phyloP scores from a whole-genome alignment of 2,113 vertebrate species.

The Edolisoma coerulescens region DNA sequence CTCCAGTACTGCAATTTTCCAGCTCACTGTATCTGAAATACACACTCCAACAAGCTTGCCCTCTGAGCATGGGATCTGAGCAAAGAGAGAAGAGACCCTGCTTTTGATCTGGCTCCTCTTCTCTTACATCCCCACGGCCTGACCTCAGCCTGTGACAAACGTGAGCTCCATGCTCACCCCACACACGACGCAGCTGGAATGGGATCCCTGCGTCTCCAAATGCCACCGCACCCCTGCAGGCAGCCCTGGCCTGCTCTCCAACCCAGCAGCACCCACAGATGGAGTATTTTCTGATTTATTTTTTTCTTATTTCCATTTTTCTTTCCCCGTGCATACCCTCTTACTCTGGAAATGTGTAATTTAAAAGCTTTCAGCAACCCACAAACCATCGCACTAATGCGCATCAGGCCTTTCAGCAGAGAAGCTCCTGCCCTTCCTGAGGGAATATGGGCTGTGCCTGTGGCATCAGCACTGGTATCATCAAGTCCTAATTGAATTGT shows the following conservation, averaged over 20 bases:
- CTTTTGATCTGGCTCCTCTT: not conserved
- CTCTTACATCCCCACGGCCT: not conserved
- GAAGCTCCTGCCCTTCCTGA: constrained; percentile 32
- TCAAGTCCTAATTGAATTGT: not conserved
- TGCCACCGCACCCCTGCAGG: fast-evolving
- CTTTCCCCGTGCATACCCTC: not conserved
- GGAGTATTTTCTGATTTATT: not conserved
- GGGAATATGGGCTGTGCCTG: not conserved
- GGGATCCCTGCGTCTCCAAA: not conserved
- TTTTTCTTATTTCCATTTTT: not conserved
- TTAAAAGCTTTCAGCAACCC: constrained; percentile 44
- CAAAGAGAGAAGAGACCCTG: not conserved
- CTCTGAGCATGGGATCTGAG: not conserved
- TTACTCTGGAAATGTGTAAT: not conserved
- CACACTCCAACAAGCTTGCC: not conserved
- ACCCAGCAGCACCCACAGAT: not conserved
- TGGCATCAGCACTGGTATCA: not conserved
- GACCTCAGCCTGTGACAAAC: not conserved
- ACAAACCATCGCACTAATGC: constrained; percentile 8
- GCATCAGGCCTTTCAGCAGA: not conserved
- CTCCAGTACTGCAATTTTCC: not conserved
- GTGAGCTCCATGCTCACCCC: fast-evolving
- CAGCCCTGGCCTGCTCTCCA: fast-evolving
- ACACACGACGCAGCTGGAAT: fast-evolving
- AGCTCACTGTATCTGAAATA: not conserved